Base-by-base conservation (phyloP, 2,113 vertebrate species). In the Platichthys stellatus region DNA sequence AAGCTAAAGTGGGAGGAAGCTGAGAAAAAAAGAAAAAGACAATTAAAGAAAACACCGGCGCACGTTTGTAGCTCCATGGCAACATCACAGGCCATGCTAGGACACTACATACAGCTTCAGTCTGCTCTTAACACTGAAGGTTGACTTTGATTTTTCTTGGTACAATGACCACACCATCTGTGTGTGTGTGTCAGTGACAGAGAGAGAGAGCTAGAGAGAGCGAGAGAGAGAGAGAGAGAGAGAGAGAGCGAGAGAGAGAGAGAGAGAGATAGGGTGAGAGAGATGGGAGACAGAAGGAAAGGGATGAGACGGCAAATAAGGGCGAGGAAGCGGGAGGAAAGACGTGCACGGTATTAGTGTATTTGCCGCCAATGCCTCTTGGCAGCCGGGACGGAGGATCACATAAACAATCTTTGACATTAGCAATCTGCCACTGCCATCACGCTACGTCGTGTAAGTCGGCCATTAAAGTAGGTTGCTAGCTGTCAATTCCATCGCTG, bases 331-430 rank as follows among this genome's bases (percentile, higher is more conserved):
- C 23, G 31, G 38, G 3, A 9, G 23, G 38, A 21, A 66, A 75
- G 76, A 40, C 21, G 38, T 26, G 40, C 28, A 24, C 2, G 12
- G 40, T 51, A 56, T 76, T 80, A 78, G 63, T 70, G 62, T 28
- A 60, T 40, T 77, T 62, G 40, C 74, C 51, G 70, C 53, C 58
- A 47, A 70, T 80, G 74, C 67, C 67, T 63, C 72, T 83, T 40
- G 63, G 69, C 78, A 80, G 66, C 40, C 9, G 54, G 71, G 21
- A 43, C 63, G 72, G 68, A 71, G 53, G 80, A 91, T 89, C 86
- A 90, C 85, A 89, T 78, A 65, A 81, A 77, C 45, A 82, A 61
- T 78, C 58, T 84, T 71, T 90, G 90, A 89, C 88, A 90, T 84
- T 77, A 86, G 72, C 83, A 84, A 82, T 92, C 86, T 92, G 80